Evolutionary conservation across 1,140 invertebrate genomes (phyloP), one percentile per base, ranked within the genome.

Genomic region (Spodoptera frugiperda): DNA sequence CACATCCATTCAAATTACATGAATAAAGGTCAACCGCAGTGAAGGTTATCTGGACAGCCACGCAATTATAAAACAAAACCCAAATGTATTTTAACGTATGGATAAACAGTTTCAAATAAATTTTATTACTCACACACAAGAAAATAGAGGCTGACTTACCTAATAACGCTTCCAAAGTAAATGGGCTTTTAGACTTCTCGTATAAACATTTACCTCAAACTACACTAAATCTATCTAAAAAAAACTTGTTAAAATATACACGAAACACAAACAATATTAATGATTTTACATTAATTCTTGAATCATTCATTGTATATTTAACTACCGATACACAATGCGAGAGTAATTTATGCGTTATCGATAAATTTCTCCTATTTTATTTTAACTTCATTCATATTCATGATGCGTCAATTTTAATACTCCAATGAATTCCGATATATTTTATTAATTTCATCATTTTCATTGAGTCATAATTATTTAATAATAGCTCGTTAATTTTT

Each of bases 351-450:
- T 67, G 46, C 63, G 44, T 44, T 63, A 63, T 63, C 59, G 14
- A 59, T 59, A 59, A 59, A 33, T 3, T 21, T 59, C 55, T 57
- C 11, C 30, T 59, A 59, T 39, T 59, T 59, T 59, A 59, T 59
- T 59, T 54, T 59, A 59, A 59, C 25, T 39, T 59, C 57, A 39
- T 59, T 39, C 25, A 33, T 59, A 39, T 59, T 59, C 57, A 59
- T 59, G 57, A 59, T 59, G 30, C 3, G 21, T 39, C 21, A 59
- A 59, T 59, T 59, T 59, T 5, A 39, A 39, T 59, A 30, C 15
- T 15, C n/a, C 14, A 44, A 57, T 63, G 15, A 39, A 81, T 77
- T 78, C 71, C 74, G 53, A 77, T 73, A 63, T 55, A 55, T 55
- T 55, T 55, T 55, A 55, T 55, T 25, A 19, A 55, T 55, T 55